Percentiles rank a stretch among this genome's conserved stretches.
phyloP scores from a whole-genome alignment of 2,113 vertebrate species.

The Telmatochromis bifrenatus region DNA sequence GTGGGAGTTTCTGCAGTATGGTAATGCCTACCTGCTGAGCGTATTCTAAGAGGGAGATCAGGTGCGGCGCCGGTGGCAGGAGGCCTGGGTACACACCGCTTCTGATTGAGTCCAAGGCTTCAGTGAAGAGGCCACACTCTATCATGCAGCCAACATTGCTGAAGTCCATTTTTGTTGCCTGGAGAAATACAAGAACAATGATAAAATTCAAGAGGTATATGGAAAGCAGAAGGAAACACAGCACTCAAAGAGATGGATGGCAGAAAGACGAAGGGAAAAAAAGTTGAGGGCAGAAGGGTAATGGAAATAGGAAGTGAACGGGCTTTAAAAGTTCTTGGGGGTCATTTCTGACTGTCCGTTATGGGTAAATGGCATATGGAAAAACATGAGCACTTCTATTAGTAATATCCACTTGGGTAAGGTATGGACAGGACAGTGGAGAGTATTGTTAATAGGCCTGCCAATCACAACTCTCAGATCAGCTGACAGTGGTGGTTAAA shows the following conservation, averaged over 20 bases:
- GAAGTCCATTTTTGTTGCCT: slow-evolving; percentile 57
- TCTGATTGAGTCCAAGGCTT: slow-evolving; percentile 80
- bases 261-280: background rate
- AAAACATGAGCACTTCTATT: slow-evolving; percentile 55
- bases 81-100: slow-evolving; percentile 66
- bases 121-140: slow-evolving; percentile 74
- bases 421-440: slow-evolving; percentile 33
- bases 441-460: slow-evolving; percentile 68
- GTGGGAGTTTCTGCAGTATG: background rate
- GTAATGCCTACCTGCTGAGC: slow-evolving; percentile 74
- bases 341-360: slow-evolving; percentile 52
- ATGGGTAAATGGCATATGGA: slow-evolving; percentile 38
- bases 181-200: slow-evolving; percentile 25
- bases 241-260: background rate
- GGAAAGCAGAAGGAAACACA: slow-evolving; percentile 23
- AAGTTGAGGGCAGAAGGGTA: slow-evolving; percentile 44
- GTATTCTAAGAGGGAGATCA: slow-evolving; percentile 78
- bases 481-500: slow-evolving; percentile 58
- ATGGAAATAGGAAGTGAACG: slow-evolving; percentile 47
- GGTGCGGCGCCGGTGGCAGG: slow-evolving; percentile 73
- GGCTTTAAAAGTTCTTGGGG: slow-evolving; percentile 23
- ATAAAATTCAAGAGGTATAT: background rate
- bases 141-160: slow-evolving; percentile 61
- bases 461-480: slow-evolving; percentile 66
- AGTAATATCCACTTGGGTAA: slow-evolving; percentile 63